Conservation (phyloP, 2,797 vertebrate genomes). For the Brachymystax lenok region DNA sequence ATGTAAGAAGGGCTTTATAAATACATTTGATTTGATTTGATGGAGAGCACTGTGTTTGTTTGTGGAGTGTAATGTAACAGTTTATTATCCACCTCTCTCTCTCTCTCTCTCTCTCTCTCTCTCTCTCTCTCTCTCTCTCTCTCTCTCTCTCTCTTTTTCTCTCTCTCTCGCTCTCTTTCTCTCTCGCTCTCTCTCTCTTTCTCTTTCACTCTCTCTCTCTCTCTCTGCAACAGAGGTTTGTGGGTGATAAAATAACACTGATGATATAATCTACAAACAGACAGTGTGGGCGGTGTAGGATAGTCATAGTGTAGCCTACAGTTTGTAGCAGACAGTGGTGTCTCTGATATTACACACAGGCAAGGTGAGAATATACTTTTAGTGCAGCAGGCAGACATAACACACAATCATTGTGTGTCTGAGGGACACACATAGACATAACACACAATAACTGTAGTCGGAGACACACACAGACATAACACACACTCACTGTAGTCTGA, state of each 20-base stretch:
- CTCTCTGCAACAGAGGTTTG: neutral
- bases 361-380: neutral
- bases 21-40: no score
- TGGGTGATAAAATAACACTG: neutral
- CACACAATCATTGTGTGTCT: no score
- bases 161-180: no score
- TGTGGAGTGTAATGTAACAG: no score
- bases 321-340: neutral
- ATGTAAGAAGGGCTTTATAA: no score
- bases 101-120: no score
- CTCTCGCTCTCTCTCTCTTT: neutral
- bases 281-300: neutral
- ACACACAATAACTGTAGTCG: no score
- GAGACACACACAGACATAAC: neutral
- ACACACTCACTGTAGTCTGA: neutral
- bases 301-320: neutral
- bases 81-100: no score
- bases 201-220: neutral
- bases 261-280: slow-evolving; percentile 2
- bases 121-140: no score
- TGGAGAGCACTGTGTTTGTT: no score
- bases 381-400: neutral
- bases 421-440: no score
- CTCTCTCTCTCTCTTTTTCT: no score
- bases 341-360: neutral